These are phyloP conservation scores for Tympanuchus pallidicinctus DNA, from an alignment of 2,113 vertebrate genomes.

Conservation along the genomic window DNA sequence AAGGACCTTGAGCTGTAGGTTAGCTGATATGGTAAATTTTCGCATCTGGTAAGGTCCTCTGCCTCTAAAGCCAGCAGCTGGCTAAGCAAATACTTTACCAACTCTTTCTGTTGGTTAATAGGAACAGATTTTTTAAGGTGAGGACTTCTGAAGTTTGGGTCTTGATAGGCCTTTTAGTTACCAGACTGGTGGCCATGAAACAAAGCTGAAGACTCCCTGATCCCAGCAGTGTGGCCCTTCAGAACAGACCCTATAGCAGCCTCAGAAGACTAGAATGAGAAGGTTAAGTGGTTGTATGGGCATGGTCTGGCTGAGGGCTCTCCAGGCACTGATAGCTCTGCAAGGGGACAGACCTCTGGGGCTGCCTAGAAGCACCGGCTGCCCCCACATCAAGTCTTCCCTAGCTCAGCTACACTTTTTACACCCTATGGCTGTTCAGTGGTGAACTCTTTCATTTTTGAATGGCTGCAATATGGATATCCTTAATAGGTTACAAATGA, in stretches of 20 bases:
- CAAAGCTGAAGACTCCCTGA: neutral
- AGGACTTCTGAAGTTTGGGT: neutral
- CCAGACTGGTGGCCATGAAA: neutral
- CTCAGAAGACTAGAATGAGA: neutral
- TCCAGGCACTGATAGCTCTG: neutral
- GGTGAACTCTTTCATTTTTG: neutral
- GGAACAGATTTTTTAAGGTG: neutral
- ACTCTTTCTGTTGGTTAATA: neutral
- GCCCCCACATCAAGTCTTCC: neutral
- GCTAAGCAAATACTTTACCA: neutral
- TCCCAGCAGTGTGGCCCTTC: neutral
- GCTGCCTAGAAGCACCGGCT: neutral
- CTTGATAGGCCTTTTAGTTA: neutral
- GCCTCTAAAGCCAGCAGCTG: neutral
- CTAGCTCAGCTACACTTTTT: neutral
- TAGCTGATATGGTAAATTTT: neutral
- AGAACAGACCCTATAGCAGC: neutral
- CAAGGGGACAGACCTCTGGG: neutral
- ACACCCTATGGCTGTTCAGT: neutral
- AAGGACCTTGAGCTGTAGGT: neutral
- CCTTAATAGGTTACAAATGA: neutral
- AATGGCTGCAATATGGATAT: neutral
- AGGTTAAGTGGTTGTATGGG: fast-evolving
- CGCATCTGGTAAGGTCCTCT: neutral
- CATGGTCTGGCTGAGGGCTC: fast-evolving